These are phyloP conservation scores for Orthosia gothica DNA, from an alignment of 2,888 invertebrate species.

Conservation along the genomic window DNA sequence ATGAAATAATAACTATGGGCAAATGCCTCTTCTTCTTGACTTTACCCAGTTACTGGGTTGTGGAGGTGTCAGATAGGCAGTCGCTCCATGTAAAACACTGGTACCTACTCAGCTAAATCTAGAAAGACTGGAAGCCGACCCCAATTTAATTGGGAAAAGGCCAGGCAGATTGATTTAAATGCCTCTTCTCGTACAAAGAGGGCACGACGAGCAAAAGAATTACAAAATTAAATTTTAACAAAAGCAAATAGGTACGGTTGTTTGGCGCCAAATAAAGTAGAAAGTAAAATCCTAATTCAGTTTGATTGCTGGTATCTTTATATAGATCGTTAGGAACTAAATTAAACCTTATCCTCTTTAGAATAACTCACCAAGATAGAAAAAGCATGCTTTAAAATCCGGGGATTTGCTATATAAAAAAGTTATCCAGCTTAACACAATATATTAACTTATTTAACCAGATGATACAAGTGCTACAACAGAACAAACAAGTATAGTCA, in stretches of 20 bases:
- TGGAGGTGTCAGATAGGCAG: no score
- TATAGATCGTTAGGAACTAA: no score
- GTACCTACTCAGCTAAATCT: no score
- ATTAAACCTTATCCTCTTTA: neutral
- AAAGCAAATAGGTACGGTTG: neutral
- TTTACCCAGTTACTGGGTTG: no score
- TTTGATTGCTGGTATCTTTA: neutral
- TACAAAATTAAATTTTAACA: neutral
- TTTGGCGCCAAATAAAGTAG: neutral
- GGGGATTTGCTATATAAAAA: neutral
- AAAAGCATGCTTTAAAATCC: neutral
- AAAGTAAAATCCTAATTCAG: neutral
- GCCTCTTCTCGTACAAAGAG: no score
- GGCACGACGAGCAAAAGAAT: neutral
- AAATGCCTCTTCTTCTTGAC: no score
- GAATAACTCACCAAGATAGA: neutral
- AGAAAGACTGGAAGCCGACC: no score
- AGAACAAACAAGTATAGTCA: neutral
- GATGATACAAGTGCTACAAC: neutral
- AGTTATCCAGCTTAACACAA: neutral
- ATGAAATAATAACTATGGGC: no score
- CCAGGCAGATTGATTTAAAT: no score
- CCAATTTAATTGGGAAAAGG: no score
- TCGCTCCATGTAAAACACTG: no score
- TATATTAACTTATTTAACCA: neutral